Evolutionary conservation across 2,113 vertebrate genomes (phyloP).

Genomic region (Progne subis): DNA sequence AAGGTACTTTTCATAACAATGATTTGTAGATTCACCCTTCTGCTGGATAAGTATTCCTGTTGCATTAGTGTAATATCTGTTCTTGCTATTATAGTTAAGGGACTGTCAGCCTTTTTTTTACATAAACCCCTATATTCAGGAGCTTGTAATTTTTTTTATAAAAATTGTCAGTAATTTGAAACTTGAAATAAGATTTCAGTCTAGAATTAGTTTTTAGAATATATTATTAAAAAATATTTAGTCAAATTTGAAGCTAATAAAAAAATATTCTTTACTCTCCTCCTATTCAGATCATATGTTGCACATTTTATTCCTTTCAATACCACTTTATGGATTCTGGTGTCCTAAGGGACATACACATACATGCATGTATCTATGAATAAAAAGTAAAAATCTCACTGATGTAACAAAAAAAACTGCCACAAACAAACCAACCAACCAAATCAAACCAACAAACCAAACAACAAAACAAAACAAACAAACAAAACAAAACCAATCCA

Average conservation of each 20-base stretch:
- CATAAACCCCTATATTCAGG: constrained; percentile 13
- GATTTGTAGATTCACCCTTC: constrained; percentile 58
- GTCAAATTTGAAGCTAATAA: constrained; percentile 24
- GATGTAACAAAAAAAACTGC: not conserved
- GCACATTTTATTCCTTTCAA: not conserved
- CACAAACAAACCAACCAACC: not conserved
- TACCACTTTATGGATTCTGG: not conserved
- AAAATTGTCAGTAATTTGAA: constrained; percentile 45
- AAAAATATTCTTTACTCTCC: not conserved
- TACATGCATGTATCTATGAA: not conserved
- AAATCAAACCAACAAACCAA: not conserved
- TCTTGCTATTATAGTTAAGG: constrained; percentile 36
- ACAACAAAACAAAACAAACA: not conserved
- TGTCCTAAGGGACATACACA: not conserved
- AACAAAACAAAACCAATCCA: not conserved
- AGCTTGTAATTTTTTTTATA: constrained; percentile 28
- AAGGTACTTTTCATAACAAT: constrained; percentile 65
- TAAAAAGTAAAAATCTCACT: not conserved
- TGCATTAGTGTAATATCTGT: constrained; percentile 27
- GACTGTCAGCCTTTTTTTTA: constrained; percentile 43
- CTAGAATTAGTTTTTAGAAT: not conserved
- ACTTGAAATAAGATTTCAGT: constrained; percentile 45
- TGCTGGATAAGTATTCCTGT: constrained; percentile 29
- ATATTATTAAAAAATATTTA: not conserved
- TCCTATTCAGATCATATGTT: not conserved